Conservation (phyloP, 2,888 invertebrate species). For the Acanthacorydalis orientalis region DNA sequence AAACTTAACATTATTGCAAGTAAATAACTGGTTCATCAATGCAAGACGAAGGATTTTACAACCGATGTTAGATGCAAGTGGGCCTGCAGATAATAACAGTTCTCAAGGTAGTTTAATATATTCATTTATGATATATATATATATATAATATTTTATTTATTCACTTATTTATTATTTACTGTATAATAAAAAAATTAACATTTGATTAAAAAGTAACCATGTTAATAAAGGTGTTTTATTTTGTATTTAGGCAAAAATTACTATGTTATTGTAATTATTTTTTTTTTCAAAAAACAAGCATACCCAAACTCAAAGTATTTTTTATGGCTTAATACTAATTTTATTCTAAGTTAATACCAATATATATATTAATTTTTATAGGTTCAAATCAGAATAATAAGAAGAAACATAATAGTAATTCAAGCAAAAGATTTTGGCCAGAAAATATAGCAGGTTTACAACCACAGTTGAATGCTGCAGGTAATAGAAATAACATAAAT, state of each 20-base stretch:
- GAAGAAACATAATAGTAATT: conserved; percentile 38
- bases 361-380: background rate
- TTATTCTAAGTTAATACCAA: too few relatives aligned
- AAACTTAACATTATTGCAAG: conserved; percentile 71
- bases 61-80: conserved; percentile 73
- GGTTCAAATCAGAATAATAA: conserved; percentile 16
- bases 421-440: conserved; percentile 58
- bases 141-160: too few relatives aligned
- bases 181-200: too few relatives aligned
- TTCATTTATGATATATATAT: conserved; percentile 4
- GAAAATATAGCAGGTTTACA: conserved; percentile 45
- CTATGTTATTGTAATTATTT: too few relatives aligned
- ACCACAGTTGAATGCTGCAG: conserved; percentile 38
- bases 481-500: conserved; percentile 19
- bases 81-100: conserved; percentile 18
- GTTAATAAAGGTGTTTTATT: too few relatives aligned
- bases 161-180: too few relatives aligned
- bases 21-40: conserved; percentile 91
- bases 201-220: too few relatives aligned
- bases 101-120: conserved; percentile 6
- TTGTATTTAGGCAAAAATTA: too few relatives aligned
- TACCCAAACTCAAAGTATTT: too few relatives aligned
- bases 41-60: conserved; percentile 79
- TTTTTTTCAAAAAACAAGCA: too few relatives aligned
- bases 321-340: too few relatives aligned